Evolutionary conservation across 2,113 vertebrate species (phyloP).

Genomic region (Vulpes vulpes): DNA sequence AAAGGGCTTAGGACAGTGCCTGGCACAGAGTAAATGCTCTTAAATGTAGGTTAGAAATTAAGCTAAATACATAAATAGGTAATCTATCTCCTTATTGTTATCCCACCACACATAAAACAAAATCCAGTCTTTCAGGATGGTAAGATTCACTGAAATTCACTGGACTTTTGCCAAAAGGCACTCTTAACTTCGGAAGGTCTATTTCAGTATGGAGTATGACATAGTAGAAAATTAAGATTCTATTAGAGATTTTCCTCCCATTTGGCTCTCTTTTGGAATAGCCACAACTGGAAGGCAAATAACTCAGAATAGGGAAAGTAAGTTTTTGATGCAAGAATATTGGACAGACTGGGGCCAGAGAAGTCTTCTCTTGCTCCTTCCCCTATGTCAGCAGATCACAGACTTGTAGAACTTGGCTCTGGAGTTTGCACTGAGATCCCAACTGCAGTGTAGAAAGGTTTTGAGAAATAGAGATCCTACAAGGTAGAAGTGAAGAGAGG

Average conservation of each 20-base stretch:
- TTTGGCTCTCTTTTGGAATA: background rate
- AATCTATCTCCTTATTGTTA: background rate
- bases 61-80: background rate
- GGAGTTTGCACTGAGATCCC: background rate
- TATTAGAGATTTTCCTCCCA: constrained; percentile 1
- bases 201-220: background rate
- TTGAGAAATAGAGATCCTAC: background rate
- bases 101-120: background rate
- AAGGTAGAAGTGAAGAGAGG: background rate
- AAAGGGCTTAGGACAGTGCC: background rate
- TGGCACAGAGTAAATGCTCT: background rate
- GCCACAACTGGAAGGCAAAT: background rate
- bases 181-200: background rate
- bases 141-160: background rate
- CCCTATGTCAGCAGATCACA: background rate
- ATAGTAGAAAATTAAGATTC: constrained; percentile 9
- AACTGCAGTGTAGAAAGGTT: background rate
- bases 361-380: background rate
- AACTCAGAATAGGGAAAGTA: background rate
- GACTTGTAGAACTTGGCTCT: background rate
- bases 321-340: background rate
- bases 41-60: background rate
- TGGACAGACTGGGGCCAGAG: background rate
- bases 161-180: background rate
- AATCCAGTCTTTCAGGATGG: background rate